Evolutionary conservation across 2,797 vertebrate genomes (phyloP).

Genomic region (Erethizon dorsatum): DNA sequence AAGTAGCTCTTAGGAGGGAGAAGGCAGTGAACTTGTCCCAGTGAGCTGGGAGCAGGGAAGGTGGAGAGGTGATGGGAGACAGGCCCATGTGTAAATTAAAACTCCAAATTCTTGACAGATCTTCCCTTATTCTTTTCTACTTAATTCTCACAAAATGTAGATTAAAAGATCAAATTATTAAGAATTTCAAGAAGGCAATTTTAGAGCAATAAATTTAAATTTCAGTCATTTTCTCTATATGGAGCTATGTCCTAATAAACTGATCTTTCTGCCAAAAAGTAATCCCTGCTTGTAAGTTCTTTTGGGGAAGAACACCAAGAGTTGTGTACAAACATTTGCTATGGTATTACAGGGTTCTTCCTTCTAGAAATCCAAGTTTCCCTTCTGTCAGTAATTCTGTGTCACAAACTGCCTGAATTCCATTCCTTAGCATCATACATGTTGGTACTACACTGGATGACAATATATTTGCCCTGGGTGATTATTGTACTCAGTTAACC

Average conservation of each 20-base stretch:
- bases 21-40: not conserved
- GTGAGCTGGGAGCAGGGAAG: not conserved
- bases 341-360: not conserved
- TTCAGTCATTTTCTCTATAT: not conserved
- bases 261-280: not conserved
- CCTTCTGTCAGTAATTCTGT: not conserved
- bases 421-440: not conserved
- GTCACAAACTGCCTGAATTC: not conserved
- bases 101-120: not conserved
- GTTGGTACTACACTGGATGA: not conserved
- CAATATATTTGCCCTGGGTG: not conserved
- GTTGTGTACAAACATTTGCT: not conserved
- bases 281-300: not conserved
- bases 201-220: not conserved
- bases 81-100: not conserved
- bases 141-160: not conserved
- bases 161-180: slow-evolving; percentile 42
- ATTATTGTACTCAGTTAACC: not conserved
- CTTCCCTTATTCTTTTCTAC: not conserved
- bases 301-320: not conserved
- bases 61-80: not conserved
- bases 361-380: not conserved
- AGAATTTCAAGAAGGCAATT: not conserved
- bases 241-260: too few relatives aligned
- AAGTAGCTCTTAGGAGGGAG: not conserved